phyloP scores from a whole-genome alignment of 1,140 invertebrate species.

The Zophobas morio region DNA sequence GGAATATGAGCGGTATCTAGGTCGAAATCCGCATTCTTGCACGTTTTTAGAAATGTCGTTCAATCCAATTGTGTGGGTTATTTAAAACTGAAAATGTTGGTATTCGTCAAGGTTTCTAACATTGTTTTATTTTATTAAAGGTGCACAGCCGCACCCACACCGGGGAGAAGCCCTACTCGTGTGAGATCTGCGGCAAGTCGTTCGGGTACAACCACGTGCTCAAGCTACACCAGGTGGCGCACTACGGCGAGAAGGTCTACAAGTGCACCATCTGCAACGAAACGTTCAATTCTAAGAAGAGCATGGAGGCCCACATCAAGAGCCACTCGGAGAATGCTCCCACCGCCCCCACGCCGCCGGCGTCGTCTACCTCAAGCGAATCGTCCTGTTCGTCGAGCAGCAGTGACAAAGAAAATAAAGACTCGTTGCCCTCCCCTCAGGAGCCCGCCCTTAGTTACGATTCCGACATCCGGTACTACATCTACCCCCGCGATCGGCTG shows the following conservation, averaged over 20 bases:
- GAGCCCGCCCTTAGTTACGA: conserved; percentile 59
- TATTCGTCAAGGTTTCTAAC: too few species aligned
- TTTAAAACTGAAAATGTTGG: too few species aligned
- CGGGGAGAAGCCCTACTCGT: conserved; percentile 83
- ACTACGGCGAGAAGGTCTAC: conserved; percentile 93
- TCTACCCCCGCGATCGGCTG: conserved; percentile 59
- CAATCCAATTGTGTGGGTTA: too few species aligned
- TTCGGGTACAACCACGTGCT: conserved; percentile 87
- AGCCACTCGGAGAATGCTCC: conserved; percentile 83
- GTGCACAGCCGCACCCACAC: conserved; percentile 89
- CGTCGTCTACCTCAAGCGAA: conserved; percentile 61
- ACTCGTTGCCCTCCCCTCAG: conserved; percentile 56
- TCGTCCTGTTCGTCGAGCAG: conserved; percentile 61
- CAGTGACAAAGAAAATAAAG: conserved; percentile 70
- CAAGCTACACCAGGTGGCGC: conserved; percentile 90
- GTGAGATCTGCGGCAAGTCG: conserved; percentile 85
- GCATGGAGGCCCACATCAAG: conserved; percentile 91
- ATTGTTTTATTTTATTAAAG: conserved; percentile 62
- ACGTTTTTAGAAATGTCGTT: too few species aligned
- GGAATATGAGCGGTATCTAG: too few species aligned
- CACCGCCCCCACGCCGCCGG: conserved; percentile 64
- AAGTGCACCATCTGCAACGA: conserved; percentile 92
- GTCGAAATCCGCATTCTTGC: too few species aligned
- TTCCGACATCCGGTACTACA: conserved; percentile 62
- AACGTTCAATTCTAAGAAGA: conserved; percentile 91